A percentile compares a stretch with the other conserved stretches of the same genome.
Conservation (phyloP, 2,888 invertebrate species). For the Cistogaster globosa region DNA sequence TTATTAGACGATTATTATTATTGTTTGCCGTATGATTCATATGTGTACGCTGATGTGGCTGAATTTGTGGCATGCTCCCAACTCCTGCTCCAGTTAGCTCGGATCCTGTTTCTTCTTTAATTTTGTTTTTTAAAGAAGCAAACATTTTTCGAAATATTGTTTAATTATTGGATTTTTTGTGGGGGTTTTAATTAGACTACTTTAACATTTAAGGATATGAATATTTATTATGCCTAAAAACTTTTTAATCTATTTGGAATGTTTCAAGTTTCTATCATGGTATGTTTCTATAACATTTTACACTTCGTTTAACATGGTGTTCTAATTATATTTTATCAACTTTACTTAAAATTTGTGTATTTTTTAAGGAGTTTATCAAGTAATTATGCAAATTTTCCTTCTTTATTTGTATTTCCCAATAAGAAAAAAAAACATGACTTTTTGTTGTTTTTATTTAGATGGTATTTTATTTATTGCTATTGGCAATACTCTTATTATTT, state of each 20-base stretch:
- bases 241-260: slow-evolving; percentile 52
- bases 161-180: slow-evolving; percentile 3
- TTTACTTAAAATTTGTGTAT: slow-evolving; percentile 18
- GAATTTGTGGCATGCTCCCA: slow-evolving; percentile 50
- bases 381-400: slow-evolving; percentile 66
- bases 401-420: slow-evolving; percentile 58
- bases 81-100: slow-evolving; percentile 84
- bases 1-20: slow-evolving; percentile 80
- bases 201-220: slow-evolving; percentile 43
- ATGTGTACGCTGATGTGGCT: slow-evolving; percentile 71
- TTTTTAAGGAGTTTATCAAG: slow-evolving; percentile 52
- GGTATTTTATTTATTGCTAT: background rate
- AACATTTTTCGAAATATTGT: slow-evolving; percentile 86
- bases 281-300: slow-evolving; percentile 19
- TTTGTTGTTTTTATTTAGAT: slow-evolving; percentile 53
- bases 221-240: background rate
- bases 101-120: slow-evolving; percentile 93
- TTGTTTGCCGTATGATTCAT: slow-evolving; percentile 62
- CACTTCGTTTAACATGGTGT: slow-evolving; percentile 44
- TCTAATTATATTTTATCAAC: slow-evolving; percentile 41
- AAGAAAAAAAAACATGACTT: slow-evolving; percentile 54
- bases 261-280: slow-evolving; percentile 1
- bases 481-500: slow-evolving; percentile 18
- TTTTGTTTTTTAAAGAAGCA: slow-evolving; percentile 93
- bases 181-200: slow-evolving; percentile 15